These are phyloP conservation scores for Gymnogyps californianus DNA, from an alignment of 2,113 vertebrate species.

Conservation along the genomic window DNA sequence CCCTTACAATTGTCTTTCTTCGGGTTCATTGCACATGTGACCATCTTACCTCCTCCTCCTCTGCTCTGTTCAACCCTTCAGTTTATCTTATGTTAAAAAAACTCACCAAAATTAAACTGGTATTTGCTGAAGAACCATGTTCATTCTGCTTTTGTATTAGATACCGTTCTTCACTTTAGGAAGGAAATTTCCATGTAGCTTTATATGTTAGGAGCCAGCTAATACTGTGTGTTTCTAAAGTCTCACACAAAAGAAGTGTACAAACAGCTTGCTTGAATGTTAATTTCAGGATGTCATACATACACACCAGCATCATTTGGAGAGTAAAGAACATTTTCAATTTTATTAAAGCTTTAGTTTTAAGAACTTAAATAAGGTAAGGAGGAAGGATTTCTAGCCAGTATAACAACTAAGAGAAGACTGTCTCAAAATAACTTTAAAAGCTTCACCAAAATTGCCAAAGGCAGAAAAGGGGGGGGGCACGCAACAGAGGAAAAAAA, in stretches of 20 bases:
- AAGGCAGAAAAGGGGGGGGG: rapidly evolving
- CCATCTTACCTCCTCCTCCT: background rate
- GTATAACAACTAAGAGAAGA: background rate
- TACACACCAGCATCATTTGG: background rate
- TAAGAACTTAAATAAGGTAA: background rate
- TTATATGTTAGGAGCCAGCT: background rate
- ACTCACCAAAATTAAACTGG: background rate
- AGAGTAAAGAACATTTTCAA: background rate
- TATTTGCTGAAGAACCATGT: background rate
- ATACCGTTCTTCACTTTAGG: background rate
- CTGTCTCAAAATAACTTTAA: background rate
- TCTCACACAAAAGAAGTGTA: background rate
- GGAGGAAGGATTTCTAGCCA: background rate
- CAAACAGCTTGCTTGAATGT: background rate
- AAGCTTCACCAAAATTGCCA: background rate
- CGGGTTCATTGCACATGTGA: background rate
- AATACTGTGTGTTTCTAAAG: background rate
- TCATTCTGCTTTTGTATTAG: background rate
- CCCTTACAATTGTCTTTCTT: background rate
- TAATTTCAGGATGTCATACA: background rate
- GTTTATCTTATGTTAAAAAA: background rate
- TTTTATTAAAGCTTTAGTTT: background rate
- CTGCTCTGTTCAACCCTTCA: background rate
- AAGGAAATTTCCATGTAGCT: background rate
- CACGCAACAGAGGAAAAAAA: background rate